Base-by-base conservation (phyloP, 2,888 invertebrate genomes). In the Alloplasta piceator region DNA sequence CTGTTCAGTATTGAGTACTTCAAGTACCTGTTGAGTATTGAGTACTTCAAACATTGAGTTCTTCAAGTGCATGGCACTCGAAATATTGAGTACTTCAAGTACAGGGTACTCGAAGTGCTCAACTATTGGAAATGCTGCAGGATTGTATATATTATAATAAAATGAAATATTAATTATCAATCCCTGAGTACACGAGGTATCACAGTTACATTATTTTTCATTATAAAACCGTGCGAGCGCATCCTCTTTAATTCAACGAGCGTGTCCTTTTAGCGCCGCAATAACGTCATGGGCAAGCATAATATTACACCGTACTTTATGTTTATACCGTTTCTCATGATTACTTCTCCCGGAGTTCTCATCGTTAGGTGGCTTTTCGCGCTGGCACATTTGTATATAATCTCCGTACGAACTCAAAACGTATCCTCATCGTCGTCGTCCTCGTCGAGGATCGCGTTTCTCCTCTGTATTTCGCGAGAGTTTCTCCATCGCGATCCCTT, bases 291-390 rank as follows among this genome's bases (percentile, higher is more conserved):
- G 26, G 46, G 36, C 52, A 26, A 63, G 48, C 64, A 55, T 55
- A 71, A 77, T 77, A 71, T 66, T 50, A 60, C 63, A 66, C 55
- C n/a, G 58, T 66, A 50, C 70, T 70, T 70, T 77, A 77, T 70
- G 63, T 64, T 77, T 64, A 26, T 26, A 63, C 46, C 56, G 48
- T 70, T 71, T 64, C 58, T 71, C 64, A 50, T 71, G 50, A 71
- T 77, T 77, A 41, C 12, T 64, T 58, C 58, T n/a, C 55, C 48
- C 58, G 71, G 56, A 63, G 56, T 70, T 77, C 64, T 77, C 71
- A 26, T 41, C 71, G 70, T 71, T 77, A 71, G 12, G 56, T 58
- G 41, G 52, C 52, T 6, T 7, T 12, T 7, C 52, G 48, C 48
- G 16, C 26, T 26, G 26, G 26, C 26, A 26, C 26, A 26, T 26